These are phyloP conservation scores for Sebastes fasciatus DNA, from an alignment of 2,113 vertebrate species.

Conservation along the genomic window DNA sequence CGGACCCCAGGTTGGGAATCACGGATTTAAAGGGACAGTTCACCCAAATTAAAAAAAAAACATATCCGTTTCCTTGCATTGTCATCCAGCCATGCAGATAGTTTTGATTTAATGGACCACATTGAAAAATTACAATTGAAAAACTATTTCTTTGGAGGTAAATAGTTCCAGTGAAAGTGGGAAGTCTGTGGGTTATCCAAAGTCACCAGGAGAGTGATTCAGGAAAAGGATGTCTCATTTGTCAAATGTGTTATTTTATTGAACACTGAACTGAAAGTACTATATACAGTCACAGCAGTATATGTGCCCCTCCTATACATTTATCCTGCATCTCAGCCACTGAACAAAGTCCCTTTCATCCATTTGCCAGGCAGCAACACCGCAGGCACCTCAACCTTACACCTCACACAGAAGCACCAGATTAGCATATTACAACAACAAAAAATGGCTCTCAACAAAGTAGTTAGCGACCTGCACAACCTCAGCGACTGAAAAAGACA, in stretches of 20 bases:
- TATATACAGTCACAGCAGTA: neutral
- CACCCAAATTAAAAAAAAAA: no score
- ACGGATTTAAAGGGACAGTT: no score
- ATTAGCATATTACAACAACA: constrained; percentile 61
- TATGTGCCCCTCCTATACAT: neutral
- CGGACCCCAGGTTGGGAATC: no score
- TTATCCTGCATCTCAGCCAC: constrained; percentile 5
- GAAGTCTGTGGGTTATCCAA: neutral
- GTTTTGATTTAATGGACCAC: neutral
- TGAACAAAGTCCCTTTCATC: neutral
- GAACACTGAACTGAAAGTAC: neutral
- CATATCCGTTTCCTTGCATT: neutral
- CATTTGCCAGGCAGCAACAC: constrained; percentile 25
- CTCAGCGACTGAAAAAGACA: constrained; percentile 39
- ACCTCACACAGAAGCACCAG: constrained; percentile 22
- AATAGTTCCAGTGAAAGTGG: neutral
- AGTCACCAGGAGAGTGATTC: neutral
- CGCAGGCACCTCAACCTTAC: constrained; percentile 18
- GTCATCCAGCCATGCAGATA: neutral
- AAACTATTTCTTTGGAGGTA: neutral
- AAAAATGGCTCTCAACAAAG: constrained; percentile 60
- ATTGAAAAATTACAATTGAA: no score
- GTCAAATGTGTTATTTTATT: neutral
- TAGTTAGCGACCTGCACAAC: constrained; percentile 35
- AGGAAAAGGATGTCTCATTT: no score